Conservation (phyloP, 2,888 invertebrate genomes). For the Apodemia duryi region DNA sequence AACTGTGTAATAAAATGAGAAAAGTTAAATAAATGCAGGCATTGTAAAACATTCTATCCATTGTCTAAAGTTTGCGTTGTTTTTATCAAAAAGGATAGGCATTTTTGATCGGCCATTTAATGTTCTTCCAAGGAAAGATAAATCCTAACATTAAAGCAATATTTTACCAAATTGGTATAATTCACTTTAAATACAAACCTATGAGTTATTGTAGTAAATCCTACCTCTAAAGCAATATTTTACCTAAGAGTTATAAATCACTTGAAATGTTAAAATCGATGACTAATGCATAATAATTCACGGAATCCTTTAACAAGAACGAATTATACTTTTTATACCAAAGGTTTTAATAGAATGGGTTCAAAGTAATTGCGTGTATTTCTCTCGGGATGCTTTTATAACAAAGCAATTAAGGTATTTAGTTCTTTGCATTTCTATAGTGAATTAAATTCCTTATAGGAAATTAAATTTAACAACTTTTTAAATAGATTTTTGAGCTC, state of each 20-base stretch:
- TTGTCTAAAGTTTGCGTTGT: neutral
- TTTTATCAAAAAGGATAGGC: neutral
- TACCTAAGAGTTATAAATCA: neutral
- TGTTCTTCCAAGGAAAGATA: slow-evolving; percentile 4
- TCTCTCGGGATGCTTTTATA: neutral
- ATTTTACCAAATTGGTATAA: no score
- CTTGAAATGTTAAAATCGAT: neutral
- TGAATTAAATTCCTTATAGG: neutral
- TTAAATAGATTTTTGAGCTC: neutral
- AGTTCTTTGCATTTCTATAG: neutral
- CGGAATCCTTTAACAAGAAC: neutral
- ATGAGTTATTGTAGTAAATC: neutral
- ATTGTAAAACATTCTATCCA: neutral
- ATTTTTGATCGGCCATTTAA: neutral
- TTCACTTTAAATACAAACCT: neutral
- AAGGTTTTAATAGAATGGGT: neutral
- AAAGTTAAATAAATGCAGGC: no score
- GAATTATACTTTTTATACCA: neutral
- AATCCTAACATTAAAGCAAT: neutral
- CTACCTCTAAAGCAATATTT: neutral
- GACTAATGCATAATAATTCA: neutral
- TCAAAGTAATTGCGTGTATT: neutral
- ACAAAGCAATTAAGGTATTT: neutral
- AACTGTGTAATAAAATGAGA: no score
- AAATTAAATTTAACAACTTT: neutral